phyloP scores from a whole-genome alignment of 1,140 invertebrate genomes.

The Idris sp. region DNA sequence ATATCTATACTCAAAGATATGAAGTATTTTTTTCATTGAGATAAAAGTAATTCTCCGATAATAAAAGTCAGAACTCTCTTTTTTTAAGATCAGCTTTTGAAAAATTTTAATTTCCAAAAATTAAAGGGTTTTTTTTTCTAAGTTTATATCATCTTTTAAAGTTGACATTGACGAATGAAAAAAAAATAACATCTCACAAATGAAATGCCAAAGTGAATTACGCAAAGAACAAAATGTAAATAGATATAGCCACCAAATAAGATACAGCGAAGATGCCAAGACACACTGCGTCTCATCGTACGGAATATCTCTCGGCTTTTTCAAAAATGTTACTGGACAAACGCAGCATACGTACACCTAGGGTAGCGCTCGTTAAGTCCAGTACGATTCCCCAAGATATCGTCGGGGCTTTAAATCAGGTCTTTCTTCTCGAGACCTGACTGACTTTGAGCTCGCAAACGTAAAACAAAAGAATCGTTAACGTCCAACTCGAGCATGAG shows the following conservation, averaged over 20 bases:
- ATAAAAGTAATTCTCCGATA: conserved; percentile 14
- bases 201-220: conserved; percentile 31
- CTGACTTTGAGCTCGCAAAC: conserved; percentile 73
- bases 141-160: conserved; percentile 5
- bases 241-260: conserved; percentile 56
- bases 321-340: conserved; percentile 57
- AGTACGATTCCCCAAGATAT: conserved; percentile 75
- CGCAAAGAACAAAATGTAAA: conserved; percentile 51
- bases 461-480: conserved; percentile 77
- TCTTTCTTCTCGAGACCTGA: conserved; percentile 70
- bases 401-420: conserved; percentile 75
- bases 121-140: no score
- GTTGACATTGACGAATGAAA: conserved; percentile 12
- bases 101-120: no score
- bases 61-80: no score
- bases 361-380: conserved; percentile 73
- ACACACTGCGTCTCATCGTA: conserved; percentile 41
- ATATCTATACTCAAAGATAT: conserved; percentile 10
- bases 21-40: conserved; percentile 10
- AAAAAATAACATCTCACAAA: conserved; percentile 12
- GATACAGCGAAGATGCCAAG: conserved; percentile 48
- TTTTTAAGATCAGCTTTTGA: conserved; percentile 4
- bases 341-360: conserved; percentile 58
- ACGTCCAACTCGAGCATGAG: conserved; percentile 68
- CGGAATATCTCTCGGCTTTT: conserved; percentile 46